A percentile compares a stretch with the other conserved stretches of the same genome.
Evolutionary conservation across 2,888 invertebrate species (phyloP).

Genomic region (Dichetophora obliterata): DNA sequence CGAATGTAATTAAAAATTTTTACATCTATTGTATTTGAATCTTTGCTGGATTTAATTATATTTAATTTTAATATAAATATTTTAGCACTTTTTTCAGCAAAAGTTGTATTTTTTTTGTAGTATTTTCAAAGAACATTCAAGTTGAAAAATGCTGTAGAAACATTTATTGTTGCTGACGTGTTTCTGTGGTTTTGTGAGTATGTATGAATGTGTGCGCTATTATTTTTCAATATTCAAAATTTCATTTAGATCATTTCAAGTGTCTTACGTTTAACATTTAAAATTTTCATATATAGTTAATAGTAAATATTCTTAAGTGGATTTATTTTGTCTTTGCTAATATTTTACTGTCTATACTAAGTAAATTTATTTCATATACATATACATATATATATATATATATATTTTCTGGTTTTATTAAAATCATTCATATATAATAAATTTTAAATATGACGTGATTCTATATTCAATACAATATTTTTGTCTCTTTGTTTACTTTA

Average conservation of each 20-base stretch:
- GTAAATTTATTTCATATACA: conserved; percentile 49
- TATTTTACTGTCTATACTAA: not conserved
- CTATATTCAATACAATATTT: not conserved
- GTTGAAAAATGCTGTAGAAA: not conserved
- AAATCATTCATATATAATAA: not conserved
- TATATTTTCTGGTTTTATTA: conserved; percentile 46
- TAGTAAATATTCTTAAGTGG: not conserved
- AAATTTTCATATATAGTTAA: conserved; percentile 17
- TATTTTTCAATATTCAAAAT: conserved; percentile 5
- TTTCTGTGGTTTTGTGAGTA: not conserved
- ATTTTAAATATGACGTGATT: not conserved
- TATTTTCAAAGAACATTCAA: not conserved
- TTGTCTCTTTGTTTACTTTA: conserved; percentile 35
- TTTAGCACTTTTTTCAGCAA: not conserved
- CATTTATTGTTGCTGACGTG: conserved; percentile 24
- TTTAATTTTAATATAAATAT: not conserved
- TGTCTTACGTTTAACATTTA: conserved; percentile 13
- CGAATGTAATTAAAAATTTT: not conserved
- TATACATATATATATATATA: no score
- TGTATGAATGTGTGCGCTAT: conserved; percentile 15
- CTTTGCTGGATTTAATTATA: not conserved
- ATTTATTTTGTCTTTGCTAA: not conserved
- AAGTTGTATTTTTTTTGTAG: not conserved
- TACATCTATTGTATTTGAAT: not conserved
- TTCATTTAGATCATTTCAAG: not conserved